A percentile compares a stretch with the other conserved stretches of the same genome.
Evolutionary conservation across 2,888 invertebrate species (phyloP).

Genomic region (Temnothorax unifasciatus): DNA sequence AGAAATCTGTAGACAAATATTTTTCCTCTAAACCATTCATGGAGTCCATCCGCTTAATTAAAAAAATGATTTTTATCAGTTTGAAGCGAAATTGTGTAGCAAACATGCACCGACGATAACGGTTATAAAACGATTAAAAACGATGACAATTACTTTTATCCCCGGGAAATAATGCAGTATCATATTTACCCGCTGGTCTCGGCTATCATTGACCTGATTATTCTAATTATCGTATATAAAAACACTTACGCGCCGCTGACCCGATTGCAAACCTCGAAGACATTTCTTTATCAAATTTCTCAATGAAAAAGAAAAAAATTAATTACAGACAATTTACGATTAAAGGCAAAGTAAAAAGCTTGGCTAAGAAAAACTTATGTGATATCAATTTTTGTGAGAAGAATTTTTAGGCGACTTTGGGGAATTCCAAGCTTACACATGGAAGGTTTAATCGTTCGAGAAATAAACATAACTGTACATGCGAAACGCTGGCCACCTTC

Average conservation of each 20-base stretch:
- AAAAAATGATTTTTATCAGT: neutral
- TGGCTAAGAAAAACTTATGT: neutral
- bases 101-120: neutral
- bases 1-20: neutral
- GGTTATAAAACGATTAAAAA: neutral
- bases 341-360: neutral
- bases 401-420: neutral
- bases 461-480: neutral
- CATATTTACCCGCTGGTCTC: neutral
- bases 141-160: constrained; percentile 11
- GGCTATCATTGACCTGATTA: constrained; percentile 10
- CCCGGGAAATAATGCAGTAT: neutral
- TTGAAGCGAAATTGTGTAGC: neutral
- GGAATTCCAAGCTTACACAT: neutral
- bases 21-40: neutral
- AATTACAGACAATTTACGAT: neutral
- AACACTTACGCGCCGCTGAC: neutral
- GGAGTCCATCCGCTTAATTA: neutral
- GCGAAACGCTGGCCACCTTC: neutral
- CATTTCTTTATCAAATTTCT: neutral
- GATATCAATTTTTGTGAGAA: too few relatives aligned
- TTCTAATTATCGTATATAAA: neutral
- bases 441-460: neutral
- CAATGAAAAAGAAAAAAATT: neutral
- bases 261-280: constrained; percentile 3